Conservation (phyloP, 2,797 vertebrate species). For the Platalea minor region DNA sequence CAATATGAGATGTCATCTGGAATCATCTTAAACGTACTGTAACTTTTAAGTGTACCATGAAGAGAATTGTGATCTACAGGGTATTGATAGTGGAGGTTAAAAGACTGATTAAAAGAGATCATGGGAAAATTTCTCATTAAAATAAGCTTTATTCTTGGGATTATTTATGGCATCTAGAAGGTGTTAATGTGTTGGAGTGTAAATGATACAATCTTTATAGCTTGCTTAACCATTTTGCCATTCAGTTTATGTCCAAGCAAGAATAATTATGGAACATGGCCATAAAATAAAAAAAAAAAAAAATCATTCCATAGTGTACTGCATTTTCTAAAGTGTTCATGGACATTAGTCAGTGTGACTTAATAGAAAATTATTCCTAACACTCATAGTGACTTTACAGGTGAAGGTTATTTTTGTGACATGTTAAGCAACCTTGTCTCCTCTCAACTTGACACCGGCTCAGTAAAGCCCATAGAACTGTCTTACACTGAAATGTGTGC, state of each 20-base stretch:
- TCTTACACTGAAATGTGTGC: not conserved
- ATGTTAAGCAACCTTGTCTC: not conserved
- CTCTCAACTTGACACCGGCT: not conserved
- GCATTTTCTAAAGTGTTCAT: not conserved
- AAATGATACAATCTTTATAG: not conserved
- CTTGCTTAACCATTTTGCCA: not conserved
- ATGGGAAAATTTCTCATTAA: not conserved
- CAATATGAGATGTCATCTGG: not conserved
- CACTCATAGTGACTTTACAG: not conserved
- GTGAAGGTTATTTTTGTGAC: conserved; percentile 43
- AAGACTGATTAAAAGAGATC: not conserved
- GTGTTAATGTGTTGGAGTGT: not conserved
- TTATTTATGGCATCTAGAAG: not conserved
- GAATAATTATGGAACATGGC: not conserved
- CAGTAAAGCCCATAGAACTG: not conserved
- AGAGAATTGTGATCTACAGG: not conserved
- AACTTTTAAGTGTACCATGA: not conserved
- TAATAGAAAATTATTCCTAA: not conserved
- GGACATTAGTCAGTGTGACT: not conserved
- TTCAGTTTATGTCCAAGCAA: not conserved
- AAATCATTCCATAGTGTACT: not conserved
- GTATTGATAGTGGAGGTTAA: not conserved
- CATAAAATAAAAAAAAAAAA: not conserved
- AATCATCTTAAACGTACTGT: not conserved
- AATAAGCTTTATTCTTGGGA: not conserved